These are phyloP conservation scores for Biston betularia DNA, from an alignment of 2,888 invertebrate species.

Conservation along the genomic window DNA sequence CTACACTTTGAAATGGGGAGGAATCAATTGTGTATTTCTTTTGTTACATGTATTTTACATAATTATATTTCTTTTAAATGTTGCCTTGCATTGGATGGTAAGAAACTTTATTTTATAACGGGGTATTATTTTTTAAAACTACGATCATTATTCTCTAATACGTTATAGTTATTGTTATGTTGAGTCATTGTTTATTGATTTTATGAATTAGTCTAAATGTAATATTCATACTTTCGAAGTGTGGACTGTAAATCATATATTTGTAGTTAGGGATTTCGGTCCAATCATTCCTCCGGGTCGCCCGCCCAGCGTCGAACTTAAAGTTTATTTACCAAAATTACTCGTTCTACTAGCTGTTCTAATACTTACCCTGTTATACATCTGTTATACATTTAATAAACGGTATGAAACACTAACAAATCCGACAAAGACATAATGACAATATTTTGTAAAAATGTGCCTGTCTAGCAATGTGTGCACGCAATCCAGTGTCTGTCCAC, in stretches of 20 bases:
- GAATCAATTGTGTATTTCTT: constrained; percentile 9
- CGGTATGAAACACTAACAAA: constrained; percentile 65
- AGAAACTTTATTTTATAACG: constrained; percentile 17
- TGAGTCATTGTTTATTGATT: neutral
- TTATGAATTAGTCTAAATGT: constrained; percentile 33
- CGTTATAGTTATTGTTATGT: neutral
- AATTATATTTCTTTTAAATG: constrained; percentile 15
- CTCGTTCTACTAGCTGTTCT: constrained; percentile 62
- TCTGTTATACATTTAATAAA: constrained; percentile 60
- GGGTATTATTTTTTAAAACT: constrained; percentile 23
- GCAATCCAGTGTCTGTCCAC: constrained; percentile 81
- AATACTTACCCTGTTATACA: constrained; percentile 65
- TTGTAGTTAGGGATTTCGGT: constrained; percentile 70
- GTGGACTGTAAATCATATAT: constrained; percentile 69
- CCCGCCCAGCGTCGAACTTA: constrained; percentile 83
- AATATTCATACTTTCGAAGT: constrained; percentile 67
- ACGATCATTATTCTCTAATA: neutral
- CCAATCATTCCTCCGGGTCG: constrained; percentile 70
- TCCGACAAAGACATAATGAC: constrained; percentile 58
- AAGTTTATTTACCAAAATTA: constrained; percentile 62
- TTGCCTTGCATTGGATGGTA: constrained; percentile 27
- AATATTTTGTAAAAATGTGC: constrained; percentile 70
- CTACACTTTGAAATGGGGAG: constrained; percentile 76
- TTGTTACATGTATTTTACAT: constrained; percentile 29
- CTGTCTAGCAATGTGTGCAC: constrained; percentile 83